Evolutionary conservation across 2,888 invertebrate genomes (phyloP).

Genomic region (Lycocerus yunnanus): DNA sequence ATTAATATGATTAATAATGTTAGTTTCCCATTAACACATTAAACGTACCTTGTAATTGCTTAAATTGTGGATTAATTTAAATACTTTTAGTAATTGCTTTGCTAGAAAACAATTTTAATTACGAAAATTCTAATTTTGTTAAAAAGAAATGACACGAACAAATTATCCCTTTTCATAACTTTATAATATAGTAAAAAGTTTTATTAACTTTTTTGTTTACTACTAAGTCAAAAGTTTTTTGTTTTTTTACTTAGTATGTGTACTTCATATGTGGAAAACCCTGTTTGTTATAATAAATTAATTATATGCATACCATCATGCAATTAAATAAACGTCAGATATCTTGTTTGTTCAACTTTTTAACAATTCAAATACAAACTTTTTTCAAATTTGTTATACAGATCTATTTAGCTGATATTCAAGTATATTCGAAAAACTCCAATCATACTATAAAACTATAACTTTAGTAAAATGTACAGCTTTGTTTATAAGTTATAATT

Average conservation of each 20-base stretch:
- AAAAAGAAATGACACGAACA: not conserved
- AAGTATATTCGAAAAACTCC: too few species aligned
- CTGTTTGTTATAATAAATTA: not conserved
- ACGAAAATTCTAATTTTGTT: not conserved
- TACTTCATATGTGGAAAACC: not conserved
- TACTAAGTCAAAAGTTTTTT: not conserved
- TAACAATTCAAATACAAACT: too few species aligned
- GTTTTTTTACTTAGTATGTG: not conserved
- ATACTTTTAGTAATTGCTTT: not conserved
- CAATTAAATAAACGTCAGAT: too few species aligned
- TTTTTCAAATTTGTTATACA: too few species aligned
- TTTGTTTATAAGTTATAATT: too few species aligned
- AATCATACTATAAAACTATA: too few species aligned
- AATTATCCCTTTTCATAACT: not conserved
- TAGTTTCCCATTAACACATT: not conserved
- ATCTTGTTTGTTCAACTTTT: not conserved
- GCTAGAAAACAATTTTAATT: not conserved
- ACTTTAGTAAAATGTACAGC: too few species aligned
- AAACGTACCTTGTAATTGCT: not conserved
- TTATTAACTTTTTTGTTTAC: not conserved
- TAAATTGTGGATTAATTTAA: constrained; percentile 1
- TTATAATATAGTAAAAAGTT: not conserved
- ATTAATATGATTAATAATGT: not conserved
- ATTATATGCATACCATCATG: too few species aligned
- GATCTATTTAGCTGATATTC: too few species aligned